Conservation (phyloP, 2,113 vertebrate genomes). For the Macrotus californicus region DNA sequence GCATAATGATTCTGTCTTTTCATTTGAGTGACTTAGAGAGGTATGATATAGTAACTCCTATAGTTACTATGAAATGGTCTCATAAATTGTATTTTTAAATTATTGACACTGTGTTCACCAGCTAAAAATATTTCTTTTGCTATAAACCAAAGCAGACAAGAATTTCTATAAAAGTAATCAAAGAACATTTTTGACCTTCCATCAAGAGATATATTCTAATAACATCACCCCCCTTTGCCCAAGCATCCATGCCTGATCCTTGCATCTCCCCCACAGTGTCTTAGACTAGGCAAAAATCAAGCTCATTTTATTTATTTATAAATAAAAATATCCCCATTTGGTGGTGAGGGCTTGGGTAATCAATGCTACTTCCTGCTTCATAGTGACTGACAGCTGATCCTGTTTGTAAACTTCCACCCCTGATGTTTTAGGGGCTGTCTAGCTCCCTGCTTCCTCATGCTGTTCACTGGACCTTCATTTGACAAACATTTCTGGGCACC, state of each 20-base stretch:
- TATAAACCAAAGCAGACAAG: neutral
- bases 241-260: neutral
- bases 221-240: neutral
- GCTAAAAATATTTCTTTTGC: neutral
- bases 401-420: neutral
- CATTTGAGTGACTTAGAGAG: neutral
- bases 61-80: neutral
- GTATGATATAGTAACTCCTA: constrained; percentile 5
- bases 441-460: neutral
- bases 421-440: neutral
- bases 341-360: neutral
- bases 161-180: neutral
- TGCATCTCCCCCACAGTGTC: neutral
- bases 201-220: neutral
- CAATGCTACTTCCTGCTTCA: neutral
- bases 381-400: neutral
- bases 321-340: neutral
- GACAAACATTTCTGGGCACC: neutral
- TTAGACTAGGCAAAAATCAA: neutral
- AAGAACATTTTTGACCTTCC: neutral
- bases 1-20: neutral
- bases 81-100: constrained; percentile 29
- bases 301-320: neutral
- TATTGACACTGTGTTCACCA: neutral
- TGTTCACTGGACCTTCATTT: neutral